phyloP scores from a whole-genome alignment of 2,797 vertebrate species.

The Myotis myotis region DNA sequence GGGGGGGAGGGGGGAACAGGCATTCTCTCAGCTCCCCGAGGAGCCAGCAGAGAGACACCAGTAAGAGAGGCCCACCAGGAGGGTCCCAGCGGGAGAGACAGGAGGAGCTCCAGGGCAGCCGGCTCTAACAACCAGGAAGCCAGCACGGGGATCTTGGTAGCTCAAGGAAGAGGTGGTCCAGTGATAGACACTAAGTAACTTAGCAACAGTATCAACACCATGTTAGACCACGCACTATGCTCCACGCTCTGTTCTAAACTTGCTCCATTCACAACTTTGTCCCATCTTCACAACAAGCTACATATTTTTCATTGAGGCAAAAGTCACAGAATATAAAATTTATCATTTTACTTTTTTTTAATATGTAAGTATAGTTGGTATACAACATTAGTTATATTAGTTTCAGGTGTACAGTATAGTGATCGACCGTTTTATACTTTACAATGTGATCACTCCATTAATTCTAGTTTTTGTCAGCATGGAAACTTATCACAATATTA shows the following conservation, averaged over 20 bases:
- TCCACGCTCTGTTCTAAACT: not conserved
- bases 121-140: not conserved
- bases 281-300: not conserved
- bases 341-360: not conserved
- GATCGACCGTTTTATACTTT: not conserved
- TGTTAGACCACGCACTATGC: not conserved
- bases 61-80: not conserved
- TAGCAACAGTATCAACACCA: not conserved
- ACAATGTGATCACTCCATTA: not conserved
- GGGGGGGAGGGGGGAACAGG: rapidly evolving
- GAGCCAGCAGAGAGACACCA: not conserved
- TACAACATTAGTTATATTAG: not conserved
- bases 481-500: not conserved
- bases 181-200: not conserved
- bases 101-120: not conserved
- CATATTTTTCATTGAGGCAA: not conserved
- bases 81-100: not conserved
- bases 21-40: not conserved
- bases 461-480: not conserved
- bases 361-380: not conserved
- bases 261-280: not conserved
- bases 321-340: not conserved
- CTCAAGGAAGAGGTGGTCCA: not conserved
- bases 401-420: not conserved
- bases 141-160: not conserved